Evolutionary conservation across 2,113 vertebrate species (phyloP).

Genomic region (Cromileptes altivelis): DNA sequence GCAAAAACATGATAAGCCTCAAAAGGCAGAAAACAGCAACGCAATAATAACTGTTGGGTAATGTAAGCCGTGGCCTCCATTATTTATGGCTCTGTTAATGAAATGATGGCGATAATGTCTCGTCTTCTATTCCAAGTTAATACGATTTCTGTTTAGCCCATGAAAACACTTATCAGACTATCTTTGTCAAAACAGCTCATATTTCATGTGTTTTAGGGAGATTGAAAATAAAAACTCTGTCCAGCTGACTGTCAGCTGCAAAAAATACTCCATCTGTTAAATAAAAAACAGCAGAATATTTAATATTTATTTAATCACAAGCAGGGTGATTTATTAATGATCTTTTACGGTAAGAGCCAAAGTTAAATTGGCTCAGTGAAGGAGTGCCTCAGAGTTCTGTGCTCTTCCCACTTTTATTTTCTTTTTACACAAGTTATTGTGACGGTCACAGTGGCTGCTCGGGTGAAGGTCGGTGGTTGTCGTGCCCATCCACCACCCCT

Average conservation of each 20-base stretch:
- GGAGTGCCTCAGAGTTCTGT: slow-evolving; percentile 20
- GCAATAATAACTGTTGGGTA: slow-evolving; percentile 65
- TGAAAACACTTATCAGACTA: slow-evolving; percentile 42
- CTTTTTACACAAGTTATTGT: background rate
- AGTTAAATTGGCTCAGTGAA: background rate
- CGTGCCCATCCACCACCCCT: too few species aligned
- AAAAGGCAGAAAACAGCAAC: slow-evolving; percentile 54
- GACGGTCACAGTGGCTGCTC: too few species aligned
- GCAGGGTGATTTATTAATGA: slow-evolving; percentile 10
- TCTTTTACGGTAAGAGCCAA: background rate
- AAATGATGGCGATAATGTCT: slow-evolving; percentile 64
- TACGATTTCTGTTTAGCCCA: slow-evolving; percentile 35
- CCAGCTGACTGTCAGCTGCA: slow-evolving; percentile 4
- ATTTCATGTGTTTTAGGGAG: slow-evolving; percentile 32
- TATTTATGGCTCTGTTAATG: slow-evolving; percentile 62
- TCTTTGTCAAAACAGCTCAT: slow-evolving; percentile 24
- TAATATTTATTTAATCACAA: slow-evolving; percentile 1
- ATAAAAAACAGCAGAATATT: slow-evolving; percentile 9
- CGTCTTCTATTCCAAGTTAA: slow-evolving; percentile 41
- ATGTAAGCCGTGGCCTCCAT: slow-evolving; percentile 51
- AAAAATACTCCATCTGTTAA: background rate
- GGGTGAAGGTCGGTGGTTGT: too few species aligned
- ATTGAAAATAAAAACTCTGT: background rate
- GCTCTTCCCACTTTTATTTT: background rate
- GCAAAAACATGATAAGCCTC: slow-evolving; percentile 70